Percentiles rank a stretch among this genome's conserved stretches.
Conservation (phyloP, 2,797 vertebrate species). For the Diplodus puntazzo region DNA sequence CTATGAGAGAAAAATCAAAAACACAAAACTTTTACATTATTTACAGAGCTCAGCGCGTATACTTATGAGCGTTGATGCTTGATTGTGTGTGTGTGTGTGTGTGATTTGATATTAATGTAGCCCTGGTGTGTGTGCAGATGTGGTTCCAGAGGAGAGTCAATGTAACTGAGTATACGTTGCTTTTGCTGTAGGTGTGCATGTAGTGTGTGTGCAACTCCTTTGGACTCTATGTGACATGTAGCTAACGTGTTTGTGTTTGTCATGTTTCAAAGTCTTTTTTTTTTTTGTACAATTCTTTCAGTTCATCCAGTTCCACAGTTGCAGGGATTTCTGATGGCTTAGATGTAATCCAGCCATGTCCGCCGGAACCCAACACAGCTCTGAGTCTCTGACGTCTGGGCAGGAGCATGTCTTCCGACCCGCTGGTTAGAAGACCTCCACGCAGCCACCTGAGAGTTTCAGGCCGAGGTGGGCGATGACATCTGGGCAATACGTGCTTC, state of each 20-base stretch:
- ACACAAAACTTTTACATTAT: constrained; percentile 77
- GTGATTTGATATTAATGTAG: constrained; percentile 51
- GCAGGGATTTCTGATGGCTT: constrained; percentile 49
- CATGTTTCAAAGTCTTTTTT: constrained; percentile 59
- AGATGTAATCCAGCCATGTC: constrained; percentile 48
- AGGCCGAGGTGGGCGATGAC: constrained; percentile 43
- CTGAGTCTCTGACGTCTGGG: constrained; percentile 43
- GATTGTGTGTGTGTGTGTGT: constrained; percentile 41
- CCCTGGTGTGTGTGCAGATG: constrained; percentile 53
- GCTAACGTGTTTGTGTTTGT: constrained; percentile 56
- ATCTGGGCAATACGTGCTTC: constrained; percentile 29
- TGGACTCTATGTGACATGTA: constrained; percentile 61
- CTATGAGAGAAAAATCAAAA: constrained; percentile 68
- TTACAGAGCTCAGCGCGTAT: constrained; percentile 79
- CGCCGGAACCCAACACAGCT: constrained; percentile 31
- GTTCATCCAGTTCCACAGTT: constrained; percentile 70
- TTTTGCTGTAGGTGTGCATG: constrained; percentile 61
- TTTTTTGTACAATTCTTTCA: constrained; percentile 71
- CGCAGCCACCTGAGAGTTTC: constrained; percentile 39
- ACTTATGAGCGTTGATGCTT: constrained; percentile 65
- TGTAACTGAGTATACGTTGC: constrained; percentile 39
- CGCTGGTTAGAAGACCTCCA: constrained; percentile 39
- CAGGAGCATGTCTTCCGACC: constrained; percentile 24
- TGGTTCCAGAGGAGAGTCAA: constrained; percentile 64
- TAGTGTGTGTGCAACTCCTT: constrained; percentile 76